Evolutionary conservation across 2,888 invertebrate species (phyloP).

Genomic region (Standfussiana lucernea): DNA sequence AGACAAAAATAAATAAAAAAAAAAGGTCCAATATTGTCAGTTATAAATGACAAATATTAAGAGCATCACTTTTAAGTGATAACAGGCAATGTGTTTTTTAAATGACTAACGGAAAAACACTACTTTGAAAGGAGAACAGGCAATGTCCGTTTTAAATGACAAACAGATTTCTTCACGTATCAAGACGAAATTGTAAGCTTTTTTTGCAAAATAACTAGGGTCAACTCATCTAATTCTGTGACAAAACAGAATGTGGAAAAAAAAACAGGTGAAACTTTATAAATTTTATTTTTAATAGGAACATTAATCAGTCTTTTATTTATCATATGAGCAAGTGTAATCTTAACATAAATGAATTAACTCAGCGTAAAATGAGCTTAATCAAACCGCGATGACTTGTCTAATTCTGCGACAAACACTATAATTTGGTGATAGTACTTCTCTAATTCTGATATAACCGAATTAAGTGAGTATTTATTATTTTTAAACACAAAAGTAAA

Average conservation of each 20-base stretch:
- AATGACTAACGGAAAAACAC: no score
- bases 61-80: no score
- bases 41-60: no score
- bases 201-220: no score
- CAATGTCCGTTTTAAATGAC: no score
- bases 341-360: conserved; percentile 18
- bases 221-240: conserved; percentile 27
- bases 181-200: no score
- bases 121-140: no score
- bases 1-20: no score
- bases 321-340: conserved; percentile 23
- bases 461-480: conserved; percentile 30
- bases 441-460: conserved; percentile 36
- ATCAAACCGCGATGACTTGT: conserved; percentile 34
- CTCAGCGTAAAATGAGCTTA: conserved; percentile 25
- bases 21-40: no score
- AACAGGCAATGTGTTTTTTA: no score
- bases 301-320: conserved; percentile 28
- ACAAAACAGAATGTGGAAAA: conserved; percentile 28
- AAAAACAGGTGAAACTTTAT: conserved; percentile 25
- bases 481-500: conserved; percentile 20
- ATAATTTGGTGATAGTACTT: conserved; percentile 37
- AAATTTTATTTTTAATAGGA: conserved; percentile 29
- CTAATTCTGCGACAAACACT: conserved; percentile 37
- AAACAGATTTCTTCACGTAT: no score